Base-by-base conservation (phyloP, 2,888 invertebrate species). In the Patella ulyssiponensis region DNA sequence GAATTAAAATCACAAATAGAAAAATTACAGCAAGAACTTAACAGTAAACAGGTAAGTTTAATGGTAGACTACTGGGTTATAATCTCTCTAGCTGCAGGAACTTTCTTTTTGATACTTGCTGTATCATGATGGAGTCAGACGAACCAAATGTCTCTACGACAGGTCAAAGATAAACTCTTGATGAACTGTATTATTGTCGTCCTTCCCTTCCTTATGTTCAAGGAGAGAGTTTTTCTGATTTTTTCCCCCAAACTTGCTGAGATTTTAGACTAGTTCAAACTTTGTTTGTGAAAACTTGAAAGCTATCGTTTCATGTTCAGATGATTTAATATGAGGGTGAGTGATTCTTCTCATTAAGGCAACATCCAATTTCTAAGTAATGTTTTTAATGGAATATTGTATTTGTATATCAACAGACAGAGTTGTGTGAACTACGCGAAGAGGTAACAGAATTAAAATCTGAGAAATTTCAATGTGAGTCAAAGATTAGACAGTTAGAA, bases 1-100 rank as follows among this genome's bases (percentile, higher is more conserved):
- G 98, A 98, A 91, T 97, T 89, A 15, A 90, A 89, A 78, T 74
- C 79, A 20, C 87, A 88, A 75, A 79, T 89, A 52, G 91, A 91
- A 71, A 80, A 78, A 15, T 79, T 91, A 20, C 89, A 91, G 81
- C 80, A 86, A 71, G 90, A 92, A 56, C 80, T 92, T 11, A 87
- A 88, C 15, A 88, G 89, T 56, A 91, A 90, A 84, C 90, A 91
- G 88, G 91, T 89, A 77, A 17, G 76, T 77, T 12, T 73, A 23
- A 44, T 7, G 44, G 0, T 9, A 44, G 44, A 44, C 44, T 44
- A 44, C 44, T 44, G 44, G 9, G 44, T 44, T 9, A 44, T 44
- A 44, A 44, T 5, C 1, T 44, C 9, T 44, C 44, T 44, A 9
- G 44, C 44, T 44, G 9, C 1, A 33, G 44, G 44, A 9, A 44